Base-by-base conservation (phyloP, 23 tunicate species). In the Styela plicata region DNA sequence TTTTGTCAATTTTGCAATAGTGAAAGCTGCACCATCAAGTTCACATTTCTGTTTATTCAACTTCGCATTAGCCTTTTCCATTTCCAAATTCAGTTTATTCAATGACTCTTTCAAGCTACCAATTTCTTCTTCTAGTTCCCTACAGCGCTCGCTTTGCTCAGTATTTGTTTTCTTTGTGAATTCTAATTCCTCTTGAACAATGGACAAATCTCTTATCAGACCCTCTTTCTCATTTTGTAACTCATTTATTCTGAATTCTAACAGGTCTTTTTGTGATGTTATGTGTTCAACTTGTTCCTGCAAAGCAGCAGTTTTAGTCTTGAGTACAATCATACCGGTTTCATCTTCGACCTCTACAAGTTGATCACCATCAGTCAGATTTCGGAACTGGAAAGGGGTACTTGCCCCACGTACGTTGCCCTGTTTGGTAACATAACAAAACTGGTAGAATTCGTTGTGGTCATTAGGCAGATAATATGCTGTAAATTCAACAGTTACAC, bases 391-490 rank as follows among this genome's bases (percentile, higher is more conserved):
- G 33, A 91, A 91, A 2, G 97, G 97, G 30, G 97, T 91, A 84
- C 97, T 91, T 2, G 97, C 97, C n/a, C 97, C 97, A 34, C 90
- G 80, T 2, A 91, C 85, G 29, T 86, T 82, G n/a, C 97, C 97
- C 24, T 91, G 84, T 69, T 77, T 86, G 10, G 97, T 82, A 34
- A 91, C 97, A 69, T 91, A 91, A 70, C 97, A 91, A 73, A 91
- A 91, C 78, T 91, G 97, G 68, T 91, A 91, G 36, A 91, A 91
- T 65, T 91, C 97, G 31, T 78, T 83, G 69, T 86, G 84, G 34
- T 91, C 90, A 24, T 79, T 80, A 23, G 97, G 97, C 36, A 91
- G 82, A 30, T 86, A 85, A 69, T 83, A 91, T 29, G 90, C 89
- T 83, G 74, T 74, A 44, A 91, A 91, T 18, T 86, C 25, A 61